Base-by-base conservation (phyloP, 2,797 vertebrate genomes). In the Pagetopsis macropterus region DNA sequence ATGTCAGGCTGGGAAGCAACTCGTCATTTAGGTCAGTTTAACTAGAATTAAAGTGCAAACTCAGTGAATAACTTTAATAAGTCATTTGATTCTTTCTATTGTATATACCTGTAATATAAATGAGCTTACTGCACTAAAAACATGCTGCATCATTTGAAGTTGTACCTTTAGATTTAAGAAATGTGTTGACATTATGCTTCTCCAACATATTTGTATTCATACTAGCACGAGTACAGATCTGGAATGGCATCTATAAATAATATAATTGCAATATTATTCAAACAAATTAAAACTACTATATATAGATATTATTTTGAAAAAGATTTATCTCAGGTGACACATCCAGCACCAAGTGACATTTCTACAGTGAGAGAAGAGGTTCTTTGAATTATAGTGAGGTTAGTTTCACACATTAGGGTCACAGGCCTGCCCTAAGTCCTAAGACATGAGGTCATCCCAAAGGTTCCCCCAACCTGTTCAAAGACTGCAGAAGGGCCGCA, bases 381-480 rank as follows among this genome's bases (percentile, higher is more conserved):
- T 74, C 40, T 85, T 85, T 76, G 66, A 86, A 84, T 65, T 50
- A 67, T 5, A 40, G 19, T 48, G 52, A 52, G 75, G 83, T 75
- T 81, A 71, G 48, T 69, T 70, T 78, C 82, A 81, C 72, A 74
- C 80, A 75, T 81, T 56, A 64, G 73, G 86, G 90, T 89, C 87
- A 88, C 43, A 2, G 63, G 37, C 37, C 82, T 59, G 19, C 15
- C 84, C 49, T 70, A 27, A 50, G 37, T 60, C 60, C 55, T 65
- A 48, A 84, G 72, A 87, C 69, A 81, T 72, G 57, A 75, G 60
- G 41, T 62, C 33, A 31, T 70, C 65, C 72, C 70, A 86, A 89
- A 89, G 81, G 84, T 93, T 82, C 70, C 50, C 78, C 23, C 51
- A 75, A 52, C 48, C 65, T 74, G 77, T 88, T 93, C 87, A 87